A percentile compares a stretch with the other conserved stretches of the same genome.
These are phyloP conservation scores for Drosophila gunungcola DNA, from an alignment of 1,140 invertebrate species.

Conservation along the genomic window DNA sequence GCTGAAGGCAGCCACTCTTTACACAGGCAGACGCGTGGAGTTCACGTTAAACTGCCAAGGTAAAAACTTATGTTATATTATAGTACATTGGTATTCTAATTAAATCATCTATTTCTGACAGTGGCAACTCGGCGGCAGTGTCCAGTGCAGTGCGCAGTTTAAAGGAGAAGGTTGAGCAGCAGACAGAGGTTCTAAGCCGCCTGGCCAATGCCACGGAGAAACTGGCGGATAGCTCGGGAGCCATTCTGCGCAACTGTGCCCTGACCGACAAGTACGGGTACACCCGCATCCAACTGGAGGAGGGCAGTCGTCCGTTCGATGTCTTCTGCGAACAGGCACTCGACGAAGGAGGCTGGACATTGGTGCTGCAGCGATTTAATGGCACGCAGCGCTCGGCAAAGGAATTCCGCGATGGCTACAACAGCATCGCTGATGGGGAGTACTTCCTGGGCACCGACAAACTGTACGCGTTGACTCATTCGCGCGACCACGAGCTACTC, in stretches of 20 bases:
- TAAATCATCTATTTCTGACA: neutral
- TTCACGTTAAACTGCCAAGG: slow-evolving; percentile 28
- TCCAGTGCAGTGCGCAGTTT: slow-evolving; percentile 20
- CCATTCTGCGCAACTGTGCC: slow-evolving; percentile 16
- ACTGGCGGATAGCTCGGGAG: neutral
- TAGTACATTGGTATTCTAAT: neutral
- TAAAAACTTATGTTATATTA: neutral
- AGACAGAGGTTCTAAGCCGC: slow-evolving; percentile 13
- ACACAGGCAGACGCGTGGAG: slow-evolving; percentile 1
- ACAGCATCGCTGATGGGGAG: slow-evolving; percentile 28
- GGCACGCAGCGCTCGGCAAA: slow-evolving; percentile 24
- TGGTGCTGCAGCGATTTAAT: slow-evolving; percentile 38
- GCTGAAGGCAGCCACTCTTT: neutral
- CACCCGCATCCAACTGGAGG: slow-evolving; percentile 36
- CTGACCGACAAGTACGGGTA: slow-evolving; percentile 39
- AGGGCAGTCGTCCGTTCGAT: slow-evolving; percentile 25
- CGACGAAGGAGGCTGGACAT: slow-evolving; percentile 34
- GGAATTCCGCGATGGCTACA: slow-evolving; percentile 33
- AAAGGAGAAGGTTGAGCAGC: slow-evolving; percentile 31
- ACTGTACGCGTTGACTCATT: slow-evolving; percentile 38
- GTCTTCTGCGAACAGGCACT: slow-evolving; percentile 42
- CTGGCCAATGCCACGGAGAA: slow-evolving; percentile 33
- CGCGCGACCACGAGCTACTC: slow-evolving; percentile 34
- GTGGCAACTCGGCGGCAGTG: neutral
- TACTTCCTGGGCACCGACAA: slow-evolving; percentile 47